Conservation (phyloP, 1,140 invertebrate genomes). For the Lerema accius region DNA sequence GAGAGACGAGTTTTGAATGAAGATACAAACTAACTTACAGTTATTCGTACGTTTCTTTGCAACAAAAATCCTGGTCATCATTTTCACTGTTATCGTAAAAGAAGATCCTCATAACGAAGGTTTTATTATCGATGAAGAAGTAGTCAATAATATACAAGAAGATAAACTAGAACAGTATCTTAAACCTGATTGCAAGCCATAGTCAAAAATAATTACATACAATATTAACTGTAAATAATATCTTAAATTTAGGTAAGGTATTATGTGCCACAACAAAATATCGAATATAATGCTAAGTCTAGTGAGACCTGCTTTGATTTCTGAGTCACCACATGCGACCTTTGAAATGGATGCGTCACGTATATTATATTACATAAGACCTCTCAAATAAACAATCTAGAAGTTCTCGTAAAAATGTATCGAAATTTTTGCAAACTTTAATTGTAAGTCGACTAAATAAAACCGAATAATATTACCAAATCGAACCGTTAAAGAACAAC, state of each 20-base stretch:
- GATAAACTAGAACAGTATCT: no score
- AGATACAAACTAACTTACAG: not conserved
- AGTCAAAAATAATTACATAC: no score
- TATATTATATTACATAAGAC: not conserved
- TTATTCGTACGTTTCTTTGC: not conserved
- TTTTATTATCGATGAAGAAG: not conserved
- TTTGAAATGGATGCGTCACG: not conserved
- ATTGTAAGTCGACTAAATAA: no score
- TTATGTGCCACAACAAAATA: not conserved
- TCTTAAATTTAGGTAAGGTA: not conserved
- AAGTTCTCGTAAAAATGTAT: no score
- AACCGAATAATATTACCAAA: no score
- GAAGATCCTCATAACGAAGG: no score
- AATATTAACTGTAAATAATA: not conserved
- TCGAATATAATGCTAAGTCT: not conserved
- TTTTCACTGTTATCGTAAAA: not conserved
- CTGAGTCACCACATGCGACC: conserved; percentile 3
- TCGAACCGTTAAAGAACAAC: conserved; percentile 4
- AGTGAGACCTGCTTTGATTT: not conserved
- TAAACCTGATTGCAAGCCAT: no score
- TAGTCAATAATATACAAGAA: no score
- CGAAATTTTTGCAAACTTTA: conserved; percentile 8
- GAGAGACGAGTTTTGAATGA: not conserved
- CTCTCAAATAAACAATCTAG: no score
- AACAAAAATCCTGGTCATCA: not conserved